These are phyloP conservation scores for Actinernus sp. DNA, from an alignment of 92 coral and sea anemone genomes.

Conservation along the genomic window DNA sequence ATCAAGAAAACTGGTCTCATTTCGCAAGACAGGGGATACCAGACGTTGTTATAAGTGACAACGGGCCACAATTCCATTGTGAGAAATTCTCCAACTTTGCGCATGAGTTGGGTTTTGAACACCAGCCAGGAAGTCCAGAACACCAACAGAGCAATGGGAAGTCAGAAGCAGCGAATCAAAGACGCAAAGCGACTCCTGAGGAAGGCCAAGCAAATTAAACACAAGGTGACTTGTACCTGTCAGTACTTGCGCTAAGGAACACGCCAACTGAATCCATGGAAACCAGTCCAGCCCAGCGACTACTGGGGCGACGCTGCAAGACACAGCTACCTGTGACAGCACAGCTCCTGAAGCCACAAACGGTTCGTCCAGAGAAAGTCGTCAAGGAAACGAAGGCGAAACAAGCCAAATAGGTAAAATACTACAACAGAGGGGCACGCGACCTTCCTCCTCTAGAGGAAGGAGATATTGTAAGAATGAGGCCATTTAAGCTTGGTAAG, in stretches of 20 bases:
- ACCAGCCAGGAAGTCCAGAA: constrained; percentile 55
- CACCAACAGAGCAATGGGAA: constrained; percentile 63
- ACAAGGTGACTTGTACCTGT: constrained; percentile 47
- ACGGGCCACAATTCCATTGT: constrained; percentile 49
- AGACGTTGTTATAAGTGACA: constrained; percentile 45
- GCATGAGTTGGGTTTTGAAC: constrained; percentile 60
- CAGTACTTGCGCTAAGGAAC: constrained; percentile 52
- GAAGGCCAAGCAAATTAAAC: constrained; percentile 14
- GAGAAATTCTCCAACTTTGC: constrained; percentile 44
- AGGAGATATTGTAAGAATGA: constrained; percentile 29
- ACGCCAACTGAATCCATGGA: constrained; percentile 66
- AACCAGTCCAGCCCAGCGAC: constrained; percentile 62
- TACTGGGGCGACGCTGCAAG: constrained; percentile 43
- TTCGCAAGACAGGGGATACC: constrained; percentile 68
- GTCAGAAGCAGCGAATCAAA: constrained; percentile 63
- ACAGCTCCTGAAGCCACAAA: constrained; percentile 51
- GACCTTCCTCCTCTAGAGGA: constrained; percentile 28
- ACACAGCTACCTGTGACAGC: constrained; percentile 64
- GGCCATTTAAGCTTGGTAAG: constrained; percentile 26
- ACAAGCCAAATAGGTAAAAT: constrained; percentile 17
- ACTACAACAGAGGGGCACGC: constrained; percentile 32
- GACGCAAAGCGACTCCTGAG: neutral
- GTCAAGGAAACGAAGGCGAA: constrained; percentile 12
- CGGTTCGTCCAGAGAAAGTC: constrained; percentile 14
- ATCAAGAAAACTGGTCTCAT: constrained; percentile 55